Conservation (phyloP, 2,888 invertebrate genomes). For the Yponomeuta evonymella region DNA sequence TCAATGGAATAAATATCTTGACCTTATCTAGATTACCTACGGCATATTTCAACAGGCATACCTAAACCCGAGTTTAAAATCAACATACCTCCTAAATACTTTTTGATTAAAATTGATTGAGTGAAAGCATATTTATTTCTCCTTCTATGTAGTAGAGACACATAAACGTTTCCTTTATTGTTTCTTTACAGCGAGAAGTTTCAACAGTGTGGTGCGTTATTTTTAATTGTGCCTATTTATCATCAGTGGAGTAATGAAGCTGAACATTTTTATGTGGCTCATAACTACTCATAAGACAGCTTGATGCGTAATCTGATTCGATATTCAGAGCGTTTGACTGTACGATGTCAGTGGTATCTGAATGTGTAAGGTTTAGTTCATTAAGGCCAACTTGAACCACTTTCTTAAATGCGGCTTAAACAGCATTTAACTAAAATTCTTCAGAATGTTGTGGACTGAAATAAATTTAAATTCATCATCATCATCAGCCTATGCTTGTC, state of each 20-base stretch:
- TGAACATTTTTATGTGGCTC: slow-evolving; percentile 47
- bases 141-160: not conserved
- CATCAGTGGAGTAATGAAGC: slow-evolving; percentile 43
- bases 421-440: too few relatives aligned
- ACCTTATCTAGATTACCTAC: not conserved
- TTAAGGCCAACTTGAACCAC: too few relatives aligned
- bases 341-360: slow-evolving; percentile 38
- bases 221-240: slow-evolving; percentile 53
- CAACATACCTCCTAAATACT: not conserved
- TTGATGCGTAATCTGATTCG: slow-evolving; percentile 51
- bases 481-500: too few relatives aligned
- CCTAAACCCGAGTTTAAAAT: not conserved
- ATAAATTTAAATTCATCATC: too few relatives aligned
- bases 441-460: too few relatives aligned
- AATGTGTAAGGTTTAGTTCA: slow-evolving; percentile 30
- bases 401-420: too few relatives aligned
- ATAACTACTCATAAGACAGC: slow-evolving; percentile 47
- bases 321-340: slow-evolving; percentile 48
- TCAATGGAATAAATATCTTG: not conserved
- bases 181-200: slow-evolving; percentile 20
- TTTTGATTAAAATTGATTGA: not conserved
- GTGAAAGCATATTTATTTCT: not conserved
- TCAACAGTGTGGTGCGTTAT: slow-evolving; percentile 33
- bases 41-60: not conserved
- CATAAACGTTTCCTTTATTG: slow-evolving; percentile 26